These are phyloP conservation scores for Carcinoscorpius rotundicauda DNA, from an alignment of 1,140 invertebrate species.

Conservation along the genomic window DNA sequence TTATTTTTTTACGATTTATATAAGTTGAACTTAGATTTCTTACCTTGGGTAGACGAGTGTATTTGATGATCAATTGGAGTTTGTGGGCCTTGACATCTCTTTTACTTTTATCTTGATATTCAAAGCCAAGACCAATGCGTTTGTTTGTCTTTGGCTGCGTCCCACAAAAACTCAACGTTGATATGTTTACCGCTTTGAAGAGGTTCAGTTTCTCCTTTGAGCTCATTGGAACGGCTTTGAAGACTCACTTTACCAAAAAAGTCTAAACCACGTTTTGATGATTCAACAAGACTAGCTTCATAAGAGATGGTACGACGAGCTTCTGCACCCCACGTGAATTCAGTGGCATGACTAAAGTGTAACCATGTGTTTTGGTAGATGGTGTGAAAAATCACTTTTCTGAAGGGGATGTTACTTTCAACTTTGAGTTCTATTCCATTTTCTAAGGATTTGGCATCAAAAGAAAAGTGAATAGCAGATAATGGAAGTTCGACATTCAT, in stretches of 20 bases:
- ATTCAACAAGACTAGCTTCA: conserved; percentile 13
- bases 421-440: conserved; percentile 11
- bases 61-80: conserved; percentile 13
- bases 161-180: conserved; percentile 26
- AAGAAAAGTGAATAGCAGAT: neutral
- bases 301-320: conserved; percentile 12
- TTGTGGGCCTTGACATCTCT: conserved; percentile 7
- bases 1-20: too few species aligned
- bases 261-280: conserved; percentile 5
- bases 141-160: conserved; percentile 24
- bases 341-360: conserved; percentile 10
- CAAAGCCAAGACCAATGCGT: conserved; percentile 12
- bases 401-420: conserved; percentile 1
- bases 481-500: too few species aligned
- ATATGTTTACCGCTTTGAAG: neutral
- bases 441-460: conserved; percentile 3
- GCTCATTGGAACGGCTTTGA: conserved; percentile 26
- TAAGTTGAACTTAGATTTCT: neutral
- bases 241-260: conserved; percentile 19
- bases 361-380: conserved; percentile 3
- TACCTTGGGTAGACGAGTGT: conserved; percentile 19
- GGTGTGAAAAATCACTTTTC: conserved; percentile 11
- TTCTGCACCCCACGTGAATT: conserved; percentile 13
- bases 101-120: conserved; percentile 10
- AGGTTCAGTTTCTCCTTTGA: conserved; percentile 12